Evolutionary conservation across 1,140 invertebrate genomes (phyloP).

Genomic region (Ceratitis capitata): DNA sequence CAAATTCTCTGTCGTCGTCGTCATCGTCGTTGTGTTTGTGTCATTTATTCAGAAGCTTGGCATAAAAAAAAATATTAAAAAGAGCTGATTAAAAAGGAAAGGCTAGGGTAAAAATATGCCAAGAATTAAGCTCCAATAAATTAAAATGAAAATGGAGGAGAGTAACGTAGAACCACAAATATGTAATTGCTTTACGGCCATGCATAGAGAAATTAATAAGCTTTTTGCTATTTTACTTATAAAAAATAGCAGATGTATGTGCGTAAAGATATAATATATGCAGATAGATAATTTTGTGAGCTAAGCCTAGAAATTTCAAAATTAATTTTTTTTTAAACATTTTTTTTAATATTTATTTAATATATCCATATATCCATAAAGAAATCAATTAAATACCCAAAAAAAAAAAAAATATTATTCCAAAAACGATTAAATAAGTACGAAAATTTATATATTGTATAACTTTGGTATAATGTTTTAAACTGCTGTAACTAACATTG

Average conservation of each 20-base stretch:
- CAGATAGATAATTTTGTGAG: background rate
- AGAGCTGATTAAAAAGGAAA: background rate
- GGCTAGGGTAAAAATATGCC: too few species aligned
- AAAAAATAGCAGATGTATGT: background rate
- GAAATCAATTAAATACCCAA: too few species aligned
- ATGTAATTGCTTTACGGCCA: constrained; percentile 9
- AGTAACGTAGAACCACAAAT: too few species aligned
- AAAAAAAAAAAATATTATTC: too few species aligned
- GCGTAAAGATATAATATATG: background rate
- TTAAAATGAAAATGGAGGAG: background rate
- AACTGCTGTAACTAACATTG: too few species aligned
- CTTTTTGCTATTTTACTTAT: constrained; percentile 26
- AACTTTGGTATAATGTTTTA: too few species aligned
- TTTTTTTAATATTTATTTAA: background rate
- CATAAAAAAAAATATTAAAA: background rate
- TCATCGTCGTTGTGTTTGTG: background rate
- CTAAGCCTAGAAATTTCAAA: background rate
- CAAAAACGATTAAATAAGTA: too few species aligned
- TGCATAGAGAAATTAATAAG: constrained; percentile 11
- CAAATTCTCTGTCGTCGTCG: background rate
- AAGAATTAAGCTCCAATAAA: background rate
- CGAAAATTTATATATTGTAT: background rate
- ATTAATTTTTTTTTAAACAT: background rate
- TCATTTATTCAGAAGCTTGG: background rate
- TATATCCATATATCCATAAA: background rate